Evolutionary conservation across 2,888 invertebrate species (phyloP).

Genomic region (Oegoconia quadripuncta): DNA sequence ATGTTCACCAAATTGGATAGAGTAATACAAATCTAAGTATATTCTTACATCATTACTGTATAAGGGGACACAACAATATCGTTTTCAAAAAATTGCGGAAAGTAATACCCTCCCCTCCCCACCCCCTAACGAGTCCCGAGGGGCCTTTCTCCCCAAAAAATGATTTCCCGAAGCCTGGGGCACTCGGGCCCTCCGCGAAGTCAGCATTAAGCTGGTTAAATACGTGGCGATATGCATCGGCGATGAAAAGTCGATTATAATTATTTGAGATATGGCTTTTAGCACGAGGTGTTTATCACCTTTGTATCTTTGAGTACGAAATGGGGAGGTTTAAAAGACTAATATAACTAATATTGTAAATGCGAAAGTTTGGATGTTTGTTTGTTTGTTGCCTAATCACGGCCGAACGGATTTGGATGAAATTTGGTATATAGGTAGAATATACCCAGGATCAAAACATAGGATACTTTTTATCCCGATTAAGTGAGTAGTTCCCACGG

Average conservation of each 20-base stretch:
- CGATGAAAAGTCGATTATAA: too few species aligned
- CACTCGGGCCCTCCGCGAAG: conserved; percentile 17
- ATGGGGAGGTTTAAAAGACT: too few species aligned
- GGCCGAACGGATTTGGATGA: too few species aligned
- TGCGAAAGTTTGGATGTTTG: too few species aligned
- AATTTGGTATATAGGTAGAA: too few species aligned
- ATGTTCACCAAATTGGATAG: conserved; percentile 33
- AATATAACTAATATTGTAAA: too few species aligned
- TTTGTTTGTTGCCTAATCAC: too few species aligned
- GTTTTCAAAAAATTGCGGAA: conserved; percentile 47
- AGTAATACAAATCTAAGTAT: conserved; percentile 29
- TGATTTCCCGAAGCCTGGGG: conserved; percentile 33
- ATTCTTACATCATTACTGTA: conserved; percentile 38
- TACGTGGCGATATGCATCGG: conserved; percentile 35
- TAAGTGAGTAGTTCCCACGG: too few species aligned
- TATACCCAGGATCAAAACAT: too few species aligned
- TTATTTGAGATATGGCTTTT: neutral
- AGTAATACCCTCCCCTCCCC: conserved; percentile 23
- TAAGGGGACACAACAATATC: conserved; percentile 41
- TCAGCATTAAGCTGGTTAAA: conserved; percentile 39
- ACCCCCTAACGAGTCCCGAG: conserved; percentile 34
- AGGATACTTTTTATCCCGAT: too few species aligned
- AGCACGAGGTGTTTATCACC: too few species aligned
- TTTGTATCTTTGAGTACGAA: too few species aligned
- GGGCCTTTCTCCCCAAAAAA: conserved; percentile 31